Percentiles rank a stretch among this genome's conserved stretches.
These are phyloP conservation scores for Pachyrhynchus sulphureomaculatus DNA, from an alignment of 1,140 invertebrate species.

Conservation along the genomic window DNA sequence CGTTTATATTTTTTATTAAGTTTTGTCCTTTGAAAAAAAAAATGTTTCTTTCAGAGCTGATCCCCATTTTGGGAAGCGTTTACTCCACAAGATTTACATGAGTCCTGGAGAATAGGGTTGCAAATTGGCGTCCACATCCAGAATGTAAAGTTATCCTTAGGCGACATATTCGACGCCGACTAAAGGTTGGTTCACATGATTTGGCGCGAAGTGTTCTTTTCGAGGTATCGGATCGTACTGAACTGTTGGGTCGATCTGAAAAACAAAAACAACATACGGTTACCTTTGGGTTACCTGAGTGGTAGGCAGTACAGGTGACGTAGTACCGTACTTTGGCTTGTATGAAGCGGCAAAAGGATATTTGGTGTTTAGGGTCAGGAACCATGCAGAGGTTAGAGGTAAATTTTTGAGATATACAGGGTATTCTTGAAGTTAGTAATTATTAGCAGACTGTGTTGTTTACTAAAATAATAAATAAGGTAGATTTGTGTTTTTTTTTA, in stretches of 20 bases:
- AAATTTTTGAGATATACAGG: not conserved
- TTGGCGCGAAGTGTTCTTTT: constrained; percentile 2
- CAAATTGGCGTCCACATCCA: constrained; percentile 8
- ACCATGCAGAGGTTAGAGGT: not conserved
- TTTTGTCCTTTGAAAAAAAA: not conserved
- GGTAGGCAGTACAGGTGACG: constrained; percentile 20
- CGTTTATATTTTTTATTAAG: not conserved
- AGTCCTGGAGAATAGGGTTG: not conserved
- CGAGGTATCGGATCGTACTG: constrained; percentile 16
- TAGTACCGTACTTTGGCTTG: not conserved
- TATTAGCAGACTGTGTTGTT: too few relatives aligned
- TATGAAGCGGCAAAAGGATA: constrained; percentile 15
- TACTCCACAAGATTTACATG: not conserved
- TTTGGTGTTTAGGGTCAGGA: not conserved
- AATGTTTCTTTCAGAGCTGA: not conserved
- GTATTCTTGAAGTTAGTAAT: too few relatives aligned
- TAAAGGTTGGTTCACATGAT: constrained; percentile 21
- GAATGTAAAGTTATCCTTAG: not conserved
- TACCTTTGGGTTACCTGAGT: constrained; percentile 25
- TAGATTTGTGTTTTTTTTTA: too few relatives aligned
- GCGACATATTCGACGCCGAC: constrained; percentile 27
- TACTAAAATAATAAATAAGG: too few relatives aligned
- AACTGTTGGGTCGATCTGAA: constrained; percentile 16
- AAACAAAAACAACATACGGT: constrained; percentile 26
- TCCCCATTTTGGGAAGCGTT: not conserved